Conservation (phyloP, 2,113 vertebrate species). For the Typhlomys cinereus region DNA sequence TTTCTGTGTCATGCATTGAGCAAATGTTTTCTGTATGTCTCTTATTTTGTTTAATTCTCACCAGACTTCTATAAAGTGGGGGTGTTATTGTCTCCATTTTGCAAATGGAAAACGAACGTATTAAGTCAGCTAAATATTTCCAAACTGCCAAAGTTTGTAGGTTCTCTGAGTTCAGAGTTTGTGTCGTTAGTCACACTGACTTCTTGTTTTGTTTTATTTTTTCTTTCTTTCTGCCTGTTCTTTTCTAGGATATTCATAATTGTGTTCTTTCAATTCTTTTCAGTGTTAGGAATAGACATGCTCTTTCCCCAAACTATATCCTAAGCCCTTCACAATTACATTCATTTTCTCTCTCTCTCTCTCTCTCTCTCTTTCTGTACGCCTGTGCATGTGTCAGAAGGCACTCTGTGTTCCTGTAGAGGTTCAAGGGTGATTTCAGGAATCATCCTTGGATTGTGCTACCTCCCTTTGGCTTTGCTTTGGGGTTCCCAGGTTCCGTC, state of each 20-base stretch:
- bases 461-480: too few relatives aligned
- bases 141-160: background rate
- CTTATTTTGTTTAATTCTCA: constrained; percentile 23
- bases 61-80: background rate
- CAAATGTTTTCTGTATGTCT: constrained; percentile 18
- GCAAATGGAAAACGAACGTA: constrained; percentile 28
- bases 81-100: constrained; percentile 14
- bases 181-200: background rate
- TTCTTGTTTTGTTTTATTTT: constrained; percentile 44
- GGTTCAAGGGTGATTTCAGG: too few relatives aligned
- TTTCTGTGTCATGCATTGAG: constrained; percentile 9
- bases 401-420: too few relatives aligned
- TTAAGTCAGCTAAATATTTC: constrained; percentile 36
- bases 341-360: too few relatives aligned
- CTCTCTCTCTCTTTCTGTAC: too few relatives aligned
- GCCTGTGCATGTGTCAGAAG: too few relatives aligned
- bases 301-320: background rate
- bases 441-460: too few relatives aligned
- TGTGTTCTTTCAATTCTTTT: background rate
- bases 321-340: background rate
- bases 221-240: background rate
- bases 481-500: too few relatives aligned
- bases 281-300: background rate
- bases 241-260: background rate
- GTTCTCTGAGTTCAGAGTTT: constrained; percentile 22